Evolutionary conservation across 2,888 invertebrate species (phyloP).

Genomic region (Heteromyza rotundicornis): DNA sequence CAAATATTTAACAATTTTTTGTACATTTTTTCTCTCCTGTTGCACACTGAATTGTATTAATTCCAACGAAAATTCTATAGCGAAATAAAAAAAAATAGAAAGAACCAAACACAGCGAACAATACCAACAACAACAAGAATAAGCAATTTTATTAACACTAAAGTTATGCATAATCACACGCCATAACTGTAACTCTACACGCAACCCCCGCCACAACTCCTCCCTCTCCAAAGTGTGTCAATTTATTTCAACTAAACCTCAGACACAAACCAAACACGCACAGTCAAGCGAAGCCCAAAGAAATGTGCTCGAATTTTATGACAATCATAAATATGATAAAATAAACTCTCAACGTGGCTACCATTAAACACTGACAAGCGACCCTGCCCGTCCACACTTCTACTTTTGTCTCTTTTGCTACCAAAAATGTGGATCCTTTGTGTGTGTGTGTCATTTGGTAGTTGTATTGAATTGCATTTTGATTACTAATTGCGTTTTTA

Average conservation of each 20-base stretch:
- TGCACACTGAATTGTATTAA: too few species aligned
- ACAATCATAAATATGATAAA: not conserved
- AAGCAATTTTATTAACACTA: constrained; percentile 2
- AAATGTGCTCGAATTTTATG: constrained; percentile 5
- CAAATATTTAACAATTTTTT: too few species aligned
- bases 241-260: not conserved
- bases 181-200: too few species aligned
- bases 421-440: not conserved
- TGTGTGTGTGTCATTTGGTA: not conserved
- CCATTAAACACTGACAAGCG: not conserved
- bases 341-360: too few species aligned
- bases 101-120: not conserved
- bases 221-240: not conserved
- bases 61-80: too few species aligned
- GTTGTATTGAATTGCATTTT: not conserved
- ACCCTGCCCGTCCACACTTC: not conserved
- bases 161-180: constrained; percentile 9
- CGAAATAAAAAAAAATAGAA: too few species aligned
- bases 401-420: not conserved
- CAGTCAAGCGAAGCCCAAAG: not conserved
- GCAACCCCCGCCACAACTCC: not conserved
- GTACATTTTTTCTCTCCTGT: too few species aligned
- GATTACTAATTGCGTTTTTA: constrained; percentile 2
- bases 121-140: not conserved
- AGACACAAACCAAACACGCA: constrained; percentile 8